Conservation (phyloP, 2,888 invertebrate species). For the Rhynchonema sp. region DNA sequence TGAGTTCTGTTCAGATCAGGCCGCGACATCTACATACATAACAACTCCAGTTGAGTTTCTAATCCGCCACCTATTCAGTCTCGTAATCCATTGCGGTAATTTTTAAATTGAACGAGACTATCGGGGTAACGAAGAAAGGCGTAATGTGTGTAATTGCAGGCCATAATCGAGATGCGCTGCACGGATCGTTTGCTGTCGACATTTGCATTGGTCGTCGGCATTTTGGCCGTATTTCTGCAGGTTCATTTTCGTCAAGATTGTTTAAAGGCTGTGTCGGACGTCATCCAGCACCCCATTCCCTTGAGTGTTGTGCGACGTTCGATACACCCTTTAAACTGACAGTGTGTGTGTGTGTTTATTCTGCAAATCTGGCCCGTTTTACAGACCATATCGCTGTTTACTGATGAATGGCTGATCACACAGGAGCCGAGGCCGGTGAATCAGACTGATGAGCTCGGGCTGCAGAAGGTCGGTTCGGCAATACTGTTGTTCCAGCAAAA, state of each 20-base stretch:
- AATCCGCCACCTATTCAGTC: too few species aligned
- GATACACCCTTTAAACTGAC: background rate
- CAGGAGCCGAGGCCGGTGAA: slow-evolving; percentile 22
- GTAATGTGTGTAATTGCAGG: too few species aligned
- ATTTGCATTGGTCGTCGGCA: background rate
- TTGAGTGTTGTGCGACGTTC: background rate
- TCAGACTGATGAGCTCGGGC: slow-evolving; percentile 21
- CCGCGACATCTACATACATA: too few species aligned
- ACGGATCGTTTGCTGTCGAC: background rate
- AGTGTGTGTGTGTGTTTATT: too few species aligned
- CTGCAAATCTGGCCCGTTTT: background rate
- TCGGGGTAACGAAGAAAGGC: too few species aligned
- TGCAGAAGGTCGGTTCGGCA: slow-evolving; percentile 16
- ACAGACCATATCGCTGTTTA: slow-evolving; percentile 13
- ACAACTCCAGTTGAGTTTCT: too few species aligned
- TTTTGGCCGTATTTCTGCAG: background rate
- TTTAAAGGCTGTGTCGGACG: background rate
- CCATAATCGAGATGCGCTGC: background rate
- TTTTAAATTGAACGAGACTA: too few species aligned
- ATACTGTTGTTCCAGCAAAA: too few species aligned
- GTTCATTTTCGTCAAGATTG: background rate
- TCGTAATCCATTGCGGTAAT: too few species aligned
- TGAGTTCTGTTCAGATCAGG: too few species aligned
- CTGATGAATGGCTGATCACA: slow-evolving; percentile 21
- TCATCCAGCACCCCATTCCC: background rate